phyloP scores from a whole-genome alignment of 2,888 invertebrate genomes.

The Eupithecia insigniata region DNA sequence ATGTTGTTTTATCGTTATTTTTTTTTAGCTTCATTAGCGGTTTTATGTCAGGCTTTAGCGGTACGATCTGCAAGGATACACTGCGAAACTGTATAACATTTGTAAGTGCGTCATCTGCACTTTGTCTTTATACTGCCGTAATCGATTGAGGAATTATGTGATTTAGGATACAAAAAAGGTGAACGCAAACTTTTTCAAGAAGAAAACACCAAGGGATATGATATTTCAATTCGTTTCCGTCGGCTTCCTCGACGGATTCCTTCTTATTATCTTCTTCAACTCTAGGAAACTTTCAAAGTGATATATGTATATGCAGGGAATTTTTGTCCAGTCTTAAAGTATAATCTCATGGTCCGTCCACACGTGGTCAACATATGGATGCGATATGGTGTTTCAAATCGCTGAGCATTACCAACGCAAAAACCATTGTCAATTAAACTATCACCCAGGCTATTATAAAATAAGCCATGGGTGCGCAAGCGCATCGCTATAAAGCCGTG shows the following conservation, averaged over 20 bases:
- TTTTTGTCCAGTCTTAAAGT: background rate
- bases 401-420: slow-evolving; percentile 8
- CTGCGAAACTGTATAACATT: background rate
- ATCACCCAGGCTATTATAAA: slow-evolving; percentile 23
- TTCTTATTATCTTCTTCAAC: background rate
- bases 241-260: background rate
- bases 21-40: background rate
- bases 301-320: background rate
- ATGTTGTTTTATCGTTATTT: slow-evolving; percentile 67
- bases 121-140: background rate
- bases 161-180: background rate
- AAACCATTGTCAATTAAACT: slow-evolving; percentile 20
- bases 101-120: background rate
- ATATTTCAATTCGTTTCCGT: background rate
- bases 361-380: background rate
- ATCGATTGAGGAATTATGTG: background rate
- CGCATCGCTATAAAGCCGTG: slow-evolving; percentile 24
- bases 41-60: background rate
- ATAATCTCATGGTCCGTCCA: background rate
- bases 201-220: background rate
- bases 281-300: background rate
- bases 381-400: background rate
- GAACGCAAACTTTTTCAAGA: background rate
- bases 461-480: slow-evolving; percentile 27
- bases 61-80: background rate